Conservation (phyloP, 2,888 invertebrate species). For the Tridacna gigas region DNA sequence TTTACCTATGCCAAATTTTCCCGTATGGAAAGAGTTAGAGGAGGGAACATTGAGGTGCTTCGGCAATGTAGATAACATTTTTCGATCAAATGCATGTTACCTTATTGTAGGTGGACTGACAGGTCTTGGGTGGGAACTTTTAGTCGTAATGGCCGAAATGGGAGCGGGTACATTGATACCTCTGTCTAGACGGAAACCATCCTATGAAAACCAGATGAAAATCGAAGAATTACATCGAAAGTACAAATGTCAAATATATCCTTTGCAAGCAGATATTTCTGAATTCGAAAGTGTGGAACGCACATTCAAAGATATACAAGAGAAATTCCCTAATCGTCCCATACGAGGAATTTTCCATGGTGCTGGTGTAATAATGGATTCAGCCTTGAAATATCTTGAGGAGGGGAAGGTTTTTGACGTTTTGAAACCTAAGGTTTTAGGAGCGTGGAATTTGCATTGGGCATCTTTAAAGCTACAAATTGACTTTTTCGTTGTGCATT, state of each 20-base stretch:
- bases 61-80: constrained; percentile 22
- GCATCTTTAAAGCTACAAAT: constrained; percentile 54
- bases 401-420: constrained; percentile 45
- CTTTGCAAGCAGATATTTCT: constrained; percentile 1
- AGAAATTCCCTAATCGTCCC: not conserved
- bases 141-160: constrained; percentile 61
- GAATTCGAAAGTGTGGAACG: not conserved
- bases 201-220: not conserved
- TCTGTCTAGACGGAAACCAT: constrained; percentile 65
- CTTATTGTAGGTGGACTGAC: constrained; percentile 75
- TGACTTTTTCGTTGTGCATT: constrained; percentile 75
- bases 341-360: constrained; percentile 70
- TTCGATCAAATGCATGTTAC: constrained; percentile 66
- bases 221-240: not conserved
- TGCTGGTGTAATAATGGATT: constrained; percentile 63
- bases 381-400: constrained; percentile 46
- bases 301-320: not conserved
- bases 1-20: not conserved
- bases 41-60: not conserved
- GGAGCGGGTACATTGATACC: constrained; percentile 69
- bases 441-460: constrained; percentile 72
- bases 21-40: not conserved
- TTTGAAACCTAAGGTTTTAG: constrained; percentile 65
- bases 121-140: constrained; percentile 76
- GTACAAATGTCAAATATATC: not conserved